Evolutionary conservation across 2,888 invertebrate species (phyloP), one percentile per base, ranked within the genome.

Genomic region (Tenthredo livida): DNA sequence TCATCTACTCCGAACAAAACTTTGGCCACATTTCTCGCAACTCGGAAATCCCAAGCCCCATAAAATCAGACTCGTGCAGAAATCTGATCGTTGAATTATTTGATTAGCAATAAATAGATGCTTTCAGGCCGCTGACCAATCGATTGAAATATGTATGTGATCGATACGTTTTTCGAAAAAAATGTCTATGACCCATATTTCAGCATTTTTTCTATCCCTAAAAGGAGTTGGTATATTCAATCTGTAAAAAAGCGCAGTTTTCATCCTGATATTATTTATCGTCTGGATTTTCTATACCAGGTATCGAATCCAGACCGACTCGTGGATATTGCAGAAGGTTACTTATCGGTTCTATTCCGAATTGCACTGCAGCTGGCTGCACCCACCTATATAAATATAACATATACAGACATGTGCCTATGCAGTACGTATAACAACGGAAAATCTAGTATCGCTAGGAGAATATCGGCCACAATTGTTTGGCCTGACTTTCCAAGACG

Each of bases 401-500:
- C 21, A 43, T 73, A 25, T 43, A 9, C 21, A 1, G 12, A 21
- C n/a, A 40, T 50, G 25, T 29, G 12, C 21, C 17, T 17, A 9
- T 29, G 67, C 15, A 9, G 47, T 65, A 43, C 67, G 29, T 67
- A 67, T 83, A 61, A 83, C 47, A 83, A 67, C 65, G 67, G 67
- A 47, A 83, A 83, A 67, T 70, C 65, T 47, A 83, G 21, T 67
- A 83, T 83, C 37, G 67, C 65, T 10, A 15, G 43, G 47, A 47
- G 67, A 83, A 83, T 83, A 83, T 83, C 47, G 83, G 83, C 37
- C 47, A 9, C 67, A 37, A 83, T 83, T 83, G 83, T 83, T 83
- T 67, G 83, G 43, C 65, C 25, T 67, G 83, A 83, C 67, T 83
- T 83, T 83, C 83, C 33, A 83, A 83, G 83, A 83, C 83, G 83